These are phyloP conservation scores for Sarcophaga carnaria DNA, from an alignment of 2,888 invertebrate genomes.

Conservation along the genomic window DNA sequence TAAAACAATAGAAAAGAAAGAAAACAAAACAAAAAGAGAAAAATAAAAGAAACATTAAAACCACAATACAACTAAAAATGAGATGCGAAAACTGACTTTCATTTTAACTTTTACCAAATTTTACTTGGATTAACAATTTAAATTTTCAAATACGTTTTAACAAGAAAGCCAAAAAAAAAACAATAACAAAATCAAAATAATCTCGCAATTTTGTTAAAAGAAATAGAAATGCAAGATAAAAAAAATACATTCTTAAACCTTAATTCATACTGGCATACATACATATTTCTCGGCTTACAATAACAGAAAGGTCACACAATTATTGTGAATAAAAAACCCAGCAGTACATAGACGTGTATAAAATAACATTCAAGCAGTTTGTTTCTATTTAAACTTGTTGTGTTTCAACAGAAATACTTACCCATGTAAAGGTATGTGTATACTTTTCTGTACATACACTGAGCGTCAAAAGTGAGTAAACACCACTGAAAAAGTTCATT, in stretches of 20 bases:
- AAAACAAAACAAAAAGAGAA: background rate
- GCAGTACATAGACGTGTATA: no score
- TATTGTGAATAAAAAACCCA: no score
- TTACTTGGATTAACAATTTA: slow-evolving; percentile 5
- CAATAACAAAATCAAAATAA: background rate
- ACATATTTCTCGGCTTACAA: no score
- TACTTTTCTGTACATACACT: no score
- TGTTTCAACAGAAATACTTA: no score
- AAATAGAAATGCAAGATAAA: background rate
- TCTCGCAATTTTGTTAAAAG: background rate
- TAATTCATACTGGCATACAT: no score
- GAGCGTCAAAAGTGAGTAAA: no score
- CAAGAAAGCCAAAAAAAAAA: background rate
- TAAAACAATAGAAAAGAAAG: background rate
- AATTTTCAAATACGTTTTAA: slow-evolving; percentile 7
- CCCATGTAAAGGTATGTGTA: no score
- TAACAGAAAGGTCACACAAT: no score
- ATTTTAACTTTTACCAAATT: slow-evolving; percentile 47
- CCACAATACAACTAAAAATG: slow-evolving; percentile 16
- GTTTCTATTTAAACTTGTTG: no score
- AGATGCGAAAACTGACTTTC: slow-evolving; percentile 30
- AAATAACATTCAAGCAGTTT: no score
- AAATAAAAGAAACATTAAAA: slow-evolving; percentile 11
- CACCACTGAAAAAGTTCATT: no score
- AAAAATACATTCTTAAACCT: background rate